These are phyloP conservation scores for Heliothis peltigera DNA, from an alignment of 2,888 invertebrate species.

Conservation along the genomic window DNA sequence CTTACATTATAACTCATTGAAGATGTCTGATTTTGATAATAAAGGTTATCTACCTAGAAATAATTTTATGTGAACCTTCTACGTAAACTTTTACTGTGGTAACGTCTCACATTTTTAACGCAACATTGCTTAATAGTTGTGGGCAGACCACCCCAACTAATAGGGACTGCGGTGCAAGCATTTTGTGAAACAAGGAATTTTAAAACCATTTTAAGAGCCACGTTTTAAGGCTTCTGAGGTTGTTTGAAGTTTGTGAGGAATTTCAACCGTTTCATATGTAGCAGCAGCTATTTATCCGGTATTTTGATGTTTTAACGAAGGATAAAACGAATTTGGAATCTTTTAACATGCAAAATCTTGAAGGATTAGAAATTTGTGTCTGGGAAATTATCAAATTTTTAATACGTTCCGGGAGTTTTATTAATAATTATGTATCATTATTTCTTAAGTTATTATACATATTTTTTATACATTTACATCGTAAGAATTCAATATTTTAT, in stretches of 20 bases:
- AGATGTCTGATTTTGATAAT: too few relatives aligned
- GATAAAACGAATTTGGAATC: too few relatives aligned
- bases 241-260: slow-evolving; percentile 35
- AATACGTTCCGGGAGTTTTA: too few relatives aligned
- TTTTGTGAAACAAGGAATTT: slow-evolving; percentile 50
- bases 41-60: not conserved
- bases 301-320: slow-evolving; percentile 5
- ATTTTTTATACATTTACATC: too few relatives aligned
- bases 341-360: too few relatives aligned
- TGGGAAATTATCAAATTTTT: too few relatives aligned
- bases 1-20: too few relatives aligned
- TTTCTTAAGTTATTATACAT: too few relatives aligned
- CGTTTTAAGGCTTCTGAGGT: slow-evolving; percentile 22
- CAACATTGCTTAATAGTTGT: slow-evolving; percentile 48
- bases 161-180: slow-evolving; percentile 42
- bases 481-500: too few relatives aligned
- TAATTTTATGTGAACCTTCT: not conserved
- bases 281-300: not conserved
- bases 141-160: slow-evolving; percentile 46
- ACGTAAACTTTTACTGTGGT: not conserved
- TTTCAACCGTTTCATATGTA: slow-evolving; percentile 23
- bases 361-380: too few relatives aligned
- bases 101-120: slow-evolving; percentile 35
- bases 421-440: too few relatives aligned
- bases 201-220: slow-evolving; percentile 40